Conservation (phyloP, 2,797 vertebrate genomes). For the Potorous gilbertii region DNA sequence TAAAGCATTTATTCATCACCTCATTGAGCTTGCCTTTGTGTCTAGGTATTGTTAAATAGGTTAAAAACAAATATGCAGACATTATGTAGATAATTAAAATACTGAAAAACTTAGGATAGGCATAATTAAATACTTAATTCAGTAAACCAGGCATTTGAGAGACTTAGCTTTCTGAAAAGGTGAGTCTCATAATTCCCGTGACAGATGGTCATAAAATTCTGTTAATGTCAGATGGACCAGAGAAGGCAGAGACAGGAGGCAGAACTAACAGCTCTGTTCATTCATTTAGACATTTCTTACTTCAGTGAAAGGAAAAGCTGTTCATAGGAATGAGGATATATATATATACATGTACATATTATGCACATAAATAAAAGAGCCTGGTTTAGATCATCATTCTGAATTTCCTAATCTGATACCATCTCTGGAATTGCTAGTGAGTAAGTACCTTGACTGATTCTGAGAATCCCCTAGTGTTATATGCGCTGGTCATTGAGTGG, state of each 20-base stretch:
- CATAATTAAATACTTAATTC: background rate
- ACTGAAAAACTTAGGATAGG: background rate
- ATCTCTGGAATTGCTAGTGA: conserved; percentile 13
- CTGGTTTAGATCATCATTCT: conserved; percentile 27
- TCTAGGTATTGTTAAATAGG: background rate
- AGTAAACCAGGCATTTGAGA: background rate
- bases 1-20: background rate
- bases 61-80: background rate
- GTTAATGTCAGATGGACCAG: background rate
- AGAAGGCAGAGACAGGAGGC: conserved; percentile 6
- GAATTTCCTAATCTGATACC: background rate
- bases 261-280: background rate
- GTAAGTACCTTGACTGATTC: conserved; percentile 9
- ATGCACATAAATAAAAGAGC: background rate
- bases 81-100: background rate
- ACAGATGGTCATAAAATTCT: background rate
- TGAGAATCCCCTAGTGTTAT: background rate
- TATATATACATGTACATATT: background rate
- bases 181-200: background rate
- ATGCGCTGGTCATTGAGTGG: conserved; percentile 3
- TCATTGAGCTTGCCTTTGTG: background rate
- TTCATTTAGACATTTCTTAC: background rate
- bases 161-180: background rate
- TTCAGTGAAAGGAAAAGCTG: conserved; percentile 3
- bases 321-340: background rate